phyloP scores from a whole-genome alignment of 2,888 invertebrate species.

The Leuctra nigra region DNA sequence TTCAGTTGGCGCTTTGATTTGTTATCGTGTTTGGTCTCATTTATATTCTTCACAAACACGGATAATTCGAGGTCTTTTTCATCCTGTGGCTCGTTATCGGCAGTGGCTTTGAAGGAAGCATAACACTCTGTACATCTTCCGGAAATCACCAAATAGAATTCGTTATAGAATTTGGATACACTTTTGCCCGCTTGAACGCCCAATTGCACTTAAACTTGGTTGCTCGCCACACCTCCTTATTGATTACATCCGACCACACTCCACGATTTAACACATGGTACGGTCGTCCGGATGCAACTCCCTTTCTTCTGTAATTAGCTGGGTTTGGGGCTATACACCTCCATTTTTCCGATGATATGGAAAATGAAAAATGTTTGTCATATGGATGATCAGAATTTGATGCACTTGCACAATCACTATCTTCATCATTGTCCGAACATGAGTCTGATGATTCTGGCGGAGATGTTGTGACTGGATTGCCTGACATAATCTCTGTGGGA shows the following conservation, averaged over 20 bases:
- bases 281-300: not conserved
- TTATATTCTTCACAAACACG: not conserved
- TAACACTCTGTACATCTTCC: not conserved
- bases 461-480: not conserved
- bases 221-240: not conserved
- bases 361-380: not conserved
- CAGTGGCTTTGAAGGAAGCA: not conserved
- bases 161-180: not conserved
- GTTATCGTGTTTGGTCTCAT: not conserved
- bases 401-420: not conserved
- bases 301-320: not conserved
- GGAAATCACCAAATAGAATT: not conserved
- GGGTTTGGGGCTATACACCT: not conserved
- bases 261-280: not conserved
- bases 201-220: not conserved
- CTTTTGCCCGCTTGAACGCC: conserved; percentile 5
- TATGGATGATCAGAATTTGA: not conserved
- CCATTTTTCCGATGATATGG: not conserved
- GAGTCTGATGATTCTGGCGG: not conserved
- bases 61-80: not conserved
- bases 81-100: not conserved
- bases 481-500: no score
- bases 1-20: not conserved
- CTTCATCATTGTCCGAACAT: not conserved
- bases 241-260: conserved; percentile 2